Evolutionary conservation across 2,113 vertebrate species (phyloP), one percentile per base, ranked within the genome.

Genomic region (Lathamus discolor): DNA sequence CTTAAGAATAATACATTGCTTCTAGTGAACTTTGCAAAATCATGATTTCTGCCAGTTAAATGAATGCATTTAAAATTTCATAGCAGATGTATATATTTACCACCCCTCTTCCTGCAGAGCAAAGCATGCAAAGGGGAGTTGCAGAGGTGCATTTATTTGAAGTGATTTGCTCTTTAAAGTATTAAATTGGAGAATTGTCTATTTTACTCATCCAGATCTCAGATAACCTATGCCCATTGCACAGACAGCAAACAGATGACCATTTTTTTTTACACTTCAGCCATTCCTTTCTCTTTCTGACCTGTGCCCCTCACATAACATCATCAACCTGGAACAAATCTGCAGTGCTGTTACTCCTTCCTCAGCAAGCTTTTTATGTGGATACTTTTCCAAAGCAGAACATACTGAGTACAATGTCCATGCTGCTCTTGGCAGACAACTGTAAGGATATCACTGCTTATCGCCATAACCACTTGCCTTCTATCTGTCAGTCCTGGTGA

Each of bases 401-500:
- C 11, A 35, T 59, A 14, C 31, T 22, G 29, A 61, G 17, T 61
- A 55, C 23, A 28, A 17, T 1, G 1, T 23, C 39, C 19, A 22
- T 0, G 0, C 20, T 63, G n/a, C 28, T 68, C 9, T 67, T 68
- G 44, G 31, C 46, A 88, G 28, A 54, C 16, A 80, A 1, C 14
- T 7, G 13, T 46, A 72, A 82, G 59, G 52, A 25, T 48, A 44
- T 24, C 3, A 16, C n/a, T 69, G 6, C 2, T 76, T 76, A 43
- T 54, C 52, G 79, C 23, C 13, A 48, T 49, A 78, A 44, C 12
- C 8, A 12, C n/a, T 84, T 24, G 7, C 16, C 24, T 70, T 27
- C 35, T 39, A 5, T 57, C 61, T 55, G 24, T 17, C 57, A 12
- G 8, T 73, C 46, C 35, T 46, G 48, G 31, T 41, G 24, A 12